Evolutionary conservation across 2,888 invertebrate genomes (phyloP).

Genomic region (Isoperla grammatica): DNA sequence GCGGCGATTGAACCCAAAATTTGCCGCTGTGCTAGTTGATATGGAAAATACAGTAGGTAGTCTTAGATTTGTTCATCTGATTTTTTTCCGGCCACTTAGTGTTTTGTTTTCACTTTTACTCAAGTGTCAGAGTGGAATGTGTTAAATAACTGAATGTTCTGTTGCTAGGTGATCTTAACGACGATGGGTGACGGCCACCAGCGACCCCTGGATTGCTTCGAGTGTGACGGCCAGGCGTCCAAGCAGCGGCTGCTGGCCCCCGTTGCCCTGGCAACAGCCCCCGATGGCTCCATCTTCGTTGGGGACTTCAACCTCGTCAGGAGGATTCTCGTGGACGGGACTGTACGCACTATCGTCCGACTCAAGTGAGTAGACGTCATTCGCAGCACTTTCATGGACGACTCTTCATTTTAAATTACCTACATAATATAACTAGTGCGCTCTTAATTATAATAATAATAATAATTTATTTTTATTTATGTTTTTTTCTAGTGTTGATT

Average conservation of each 20-base stretch:
- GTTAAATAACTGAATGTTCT: background rate
- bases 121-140: too few relatives aligned
- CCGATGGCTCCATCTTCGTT: constrained; percentile 91
- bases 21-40: too few relatives aligned
- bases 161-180: constrained; percentile 64
- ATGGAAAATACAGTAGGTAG: too few relatives aligned
- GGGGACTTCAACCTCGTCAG: constrained; percentile 94
- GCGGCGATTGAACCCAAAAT: too few relatives aligned
- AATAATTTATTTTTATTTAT: too few relatives aligned
- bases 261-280: constrained; percentile 83
- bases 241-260: constrained; percentile 84
- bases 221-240: constrained; percentile 72
- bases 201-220: constrained; percentile 76
- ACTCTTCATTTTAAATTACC: constrained; percentile 22
- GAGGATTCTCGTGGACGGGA: constrained; percentile 79
- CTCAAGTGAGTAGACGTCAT: constrained; percentile 61
- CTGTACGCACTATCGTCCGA: constrained; percentile 70
- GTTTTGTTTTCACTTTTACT: too few relatives aligned
- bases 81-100: too few relatives aligned
- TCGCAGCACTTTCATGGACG: constrained; percentile 35
- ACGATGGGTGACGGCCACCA: constrained; percentile 90
- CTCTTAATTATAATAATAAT: constrained; percentile 19
- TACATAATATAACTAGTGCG: constrained; percentile 28
- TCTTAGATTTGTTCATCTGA: too few relatives aligned
- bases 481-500: too few relatives aligned